phyloP scores from a whole-genome alignment of 2,888 invertebrate species.

The Yponomeuta plumbellus region DNA sequence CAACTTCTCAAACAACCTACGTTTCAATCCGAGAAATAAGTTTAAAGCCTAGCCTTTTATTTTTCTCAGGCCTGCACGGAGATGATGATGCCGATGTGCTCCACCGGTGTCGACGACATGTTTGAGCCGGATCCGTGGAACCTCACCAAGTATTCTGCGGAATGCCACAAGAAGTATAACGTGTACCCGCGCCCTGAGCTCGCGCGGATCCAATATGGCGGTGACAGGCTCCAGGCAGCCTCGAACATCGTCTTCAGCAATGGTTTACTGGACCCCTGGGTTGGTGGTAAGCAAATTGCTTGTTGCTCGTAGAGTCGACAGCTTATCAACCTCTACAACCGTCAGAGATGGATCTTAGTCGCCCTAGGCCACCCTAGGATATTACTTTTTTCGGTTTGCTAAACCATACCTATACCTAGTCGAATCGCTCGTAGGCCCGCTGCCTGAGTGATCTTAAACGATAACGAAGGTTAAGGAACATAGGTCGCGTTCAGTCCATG shows the following conservation, averaged over 20 bases:
- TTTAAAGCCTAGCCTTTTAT: neutral
- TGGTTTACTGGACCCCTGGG: slow-evolving; percentile 92
- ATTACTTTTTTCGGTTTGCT: too few relatives aligned
- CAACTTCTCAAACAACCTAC: too few relatives aligned
- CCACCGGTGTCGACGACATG: slow-evolving; percentile 86
- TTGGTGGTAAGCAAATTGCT: slow-evolving; percentile 73
- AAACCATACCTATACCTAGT: too few relatives aligned
- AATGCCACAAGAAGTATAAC: slow-evolving; percentile 83
- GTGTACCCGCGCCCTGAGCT: slow-evolving; percentile 81
- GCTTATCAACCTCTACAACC: too few relatives aligned
- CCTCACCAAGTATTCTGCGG: slow-evolving; percentile 77
- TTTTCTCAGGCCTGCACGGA: slow-evolving; percentile 89
- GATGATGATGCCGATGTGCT: slow-evolving; percentile 97
- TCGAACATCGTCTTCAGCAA: slow-evolving; percentile 89
- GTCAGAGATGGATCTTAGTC: too few relatives aligned
- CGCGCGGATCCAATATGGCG: slow-evolving; percentile 88
- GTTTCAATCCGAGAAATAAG: too few relatives aligned
- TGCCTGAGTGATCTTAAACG: too few relatives aligned
- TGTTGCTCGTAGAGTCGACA: too few relatives aligned
- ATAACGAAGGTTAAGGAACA: too few relatives aligned
- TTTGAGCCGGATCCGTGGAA: slow-evolving; percentile 88
- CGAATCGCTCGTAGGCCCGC: too few relatives aligned
- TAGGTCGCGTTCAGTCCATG: too few relatives aligned
- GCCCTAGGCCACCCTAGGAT: too few relatives aligned
- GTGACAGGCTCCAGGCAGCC: slow-evolving; percentile 79